phyloP scores from a whole-genome alignment of 2,113 vertebrate genomes.

The Paramisgurnus dabryanus region DNA sequence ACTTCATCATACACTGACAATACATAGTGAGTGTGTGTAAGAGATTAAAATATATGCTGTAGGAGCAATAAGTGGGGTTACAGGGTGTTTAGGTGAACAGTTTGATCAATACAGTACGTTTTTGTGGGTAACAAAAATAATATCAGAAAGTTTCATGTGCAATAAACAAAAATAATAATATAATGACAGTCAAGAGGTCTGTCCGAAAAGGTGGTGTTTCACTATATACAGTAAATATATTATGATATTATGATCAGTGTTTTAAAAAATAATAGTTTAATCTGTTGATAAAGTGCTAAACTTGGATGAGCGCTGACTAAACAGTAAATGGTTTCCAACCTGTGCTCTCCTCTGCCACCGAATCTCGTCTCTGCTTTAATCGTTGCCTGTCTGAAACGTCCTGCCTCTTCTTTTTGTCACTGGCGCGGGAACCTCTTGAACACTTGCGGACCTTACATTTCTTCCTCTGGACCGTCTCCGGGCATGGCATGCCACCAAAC shows the following conservation, averaged over 20 bases:
- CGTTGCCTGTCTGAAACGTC: conserved; percentile 34
- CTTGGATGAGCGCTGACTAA: neutral
- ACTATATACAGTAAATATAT: no score
- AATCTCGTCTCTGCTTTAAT: conserved; percentile 20
- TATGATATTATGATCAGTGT: no score
- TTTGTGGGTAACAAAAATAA: neutral
- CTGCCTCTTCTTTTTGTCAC: conserved; percentile 64
- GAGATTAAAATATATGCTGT: conserved; percentile 4
- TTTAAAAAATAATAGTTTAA: neutral
- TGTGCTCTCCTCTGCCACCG: conserved; percentile 27
- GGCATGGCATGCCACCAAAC: conserved; percentile 86
- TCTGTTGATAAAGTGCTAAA: neutral
- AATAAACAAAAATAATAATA: neutral
- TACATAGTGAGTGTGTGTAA: neutral
- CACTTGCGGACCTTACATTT: conserved; percentile 92
- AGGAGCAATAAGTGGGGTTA: conserved; percentile 4
- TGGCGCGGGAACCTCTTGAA: conserved; percentile 77
- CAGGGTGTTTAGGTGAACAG: neutral
- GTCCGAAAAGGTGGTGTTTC: neutral
- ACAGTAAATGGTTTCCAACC: conserved; percentile 7
- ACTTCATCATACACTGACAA: conserved; percentile 21
- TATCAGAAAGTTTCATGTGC: neutral
- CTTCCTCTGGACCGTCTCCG: conserved; percentile 89
- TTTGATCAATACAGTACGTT: neutral
- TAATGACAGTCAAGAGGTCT: neutral